Base-by-base conservation (phyloP, 2,797 vertebrate species). In the Meriones psammophilus region DNA sequence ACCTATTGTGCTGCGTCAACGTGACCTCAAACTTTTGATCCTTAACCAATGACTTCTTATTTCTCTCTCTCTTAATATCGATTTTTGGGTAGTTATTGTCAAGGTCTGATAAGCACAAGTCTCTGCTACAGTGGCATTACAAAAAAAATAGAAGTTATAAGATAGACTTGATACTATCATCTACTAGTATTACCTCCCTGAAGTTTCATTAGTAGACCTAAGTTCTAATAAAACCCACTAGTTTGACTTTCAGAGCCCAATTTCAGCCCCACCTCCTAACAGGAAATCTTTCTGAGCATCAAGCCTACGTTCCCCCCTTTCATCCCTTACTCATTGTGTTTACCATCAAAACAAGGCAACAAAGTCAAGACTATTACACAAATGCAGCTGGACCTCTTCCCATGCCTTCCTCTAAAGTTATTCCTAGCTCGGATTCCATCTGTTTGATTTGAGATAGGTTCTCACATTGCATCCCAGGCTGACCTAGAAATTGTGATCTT, bases 51-150 rank as follows among this genome's bases (percentile, higher is more conserved):
- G 91, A 97, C 85, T 95, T 39, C 62, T 92, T 97, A 90, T 64
- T 92, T 93, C 86, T 95, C 96, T 98, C 98, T 80, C 97, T 97
- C 89, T 94, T 96, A 95, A 94, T 69, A 2, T 60, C 36, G n/a
- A 91, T 81, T 97, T 94, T 98, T 62, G 95, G 1, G 93, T 83
- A 83, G 98, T 80, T 92, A 95, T 77, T 97, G 87, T 98, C 98
- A 89, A 98, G 97, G 92, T 98, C 96, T 95, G 98, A 95, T 94
- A 98, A 96, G 87, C 95, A 81, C 96, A 97, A 46, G 94, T 83
- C 97, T 97, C 89, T n/a, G 97, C 98, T 98, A 97, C 24, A 97
- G 97, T 0, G 20, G 97, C 86, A 96, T 6, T 5, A 98, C n/a
- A 97, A 98, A 98, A 50, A 97, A 97, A 76, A 92, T 97, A 6